A percentile compares a stretch with the other conserved stretches of the same genome.
Evolutionary conservation across 2,113 vertebrate species (phyloP).

Genomic region (Rafetus swinhoei): DNA sequence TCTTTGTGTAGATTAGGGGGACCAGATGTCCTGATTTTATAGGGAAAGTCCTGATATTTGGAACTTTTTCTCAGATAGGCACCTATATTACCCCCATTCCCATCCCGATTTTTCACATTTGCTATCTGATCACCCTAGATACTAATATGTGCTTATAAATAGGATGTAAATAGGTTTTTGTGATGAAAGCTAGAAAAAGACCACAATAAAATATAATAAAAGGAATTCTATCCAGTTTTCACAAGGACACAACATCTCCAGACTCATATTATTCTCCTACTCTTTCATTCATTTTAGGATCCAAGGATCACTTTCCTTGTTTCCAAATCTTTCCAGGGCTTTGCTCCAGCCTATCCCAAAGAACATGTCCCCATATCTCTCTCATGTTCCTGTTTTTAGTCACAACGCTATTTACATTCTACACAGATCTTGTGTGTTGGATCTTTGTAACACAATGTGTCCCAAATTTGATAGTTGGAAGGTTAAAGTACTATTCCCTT

Average conservation of each 20-base stretch:
- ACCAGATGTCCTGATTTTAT: too few relatives aligned
- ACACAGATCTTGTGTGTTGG: neutral
- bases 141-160: neutral
- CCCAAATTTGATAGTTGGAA: neutral
- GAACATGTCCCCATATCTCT: neutral
- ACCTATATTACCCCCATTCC: too few relatives aligned
- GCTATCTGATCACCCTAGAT: neutral
- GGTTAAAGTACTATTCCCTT: neutral
- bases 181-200: neutral
- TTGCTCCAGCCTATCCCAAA: neutral
- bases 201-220: neutral
- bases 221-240: neutral
- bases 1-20: neutral
- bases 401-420: neutral
- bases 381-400: neutral
- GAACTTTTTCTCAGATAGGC: too few relatives aligned
- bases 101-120: too few relatives aligned
- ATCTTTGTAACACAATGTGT: neutral
- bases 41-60: too few relatives aligned
- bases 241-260: neutral
- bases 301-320: neutral
- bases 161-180: neutral
- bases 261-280: neutral
- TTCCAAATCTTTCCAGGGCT: neutral
- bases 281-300: neutral